Percentiles rank a stretch among this genome's conserved stretches.
Conservation (phyloP, 2,797 vertebrate genomes). For the Pyrocephalus nanus region DNA sequence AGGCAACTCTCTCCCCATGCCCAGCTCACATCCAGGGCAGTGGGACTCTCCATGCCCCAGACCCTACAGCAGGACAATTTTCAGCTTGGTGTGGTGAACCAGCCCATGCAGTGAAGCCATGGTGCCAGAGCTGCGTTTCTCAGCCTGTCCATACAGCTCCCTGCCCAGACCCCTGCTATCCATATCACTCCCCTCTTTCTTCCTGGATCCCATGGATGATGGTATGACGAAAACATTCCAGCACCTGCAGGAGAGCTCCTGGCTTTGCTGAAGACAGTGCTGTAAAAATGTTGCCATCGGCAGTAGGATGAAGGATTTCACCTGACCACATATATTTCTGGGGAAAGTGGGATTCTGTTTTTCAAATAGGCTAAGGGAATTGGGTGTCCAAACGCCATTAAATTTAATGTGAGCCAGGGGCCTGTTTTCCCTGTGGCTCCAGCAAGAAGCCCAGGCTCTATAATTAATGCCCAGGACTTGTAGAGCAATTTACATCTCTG, state of each 20-base stretch:
- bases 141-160: background rate
- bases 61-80: background rate
- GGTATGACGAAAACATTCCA: background rate
- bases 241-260: background rate
- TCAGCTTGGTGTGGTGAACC: background rate
- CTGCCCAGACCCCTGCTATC: background rate
- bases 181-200: accelerated
- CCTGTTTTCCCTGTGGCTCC: background rate
- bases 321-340: background rate
- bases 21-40: background rate
- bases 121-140: background rate
- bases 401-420: conserved; percentile 39
- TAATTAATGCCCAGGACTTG: conserved; percentile 46
- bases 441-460: background rate
- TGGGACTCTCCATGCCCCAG: accelerated
- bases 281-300: background rate
- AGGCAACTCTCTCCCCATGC: background rate
- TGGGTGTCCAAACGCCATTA: conserved; percentile 58
- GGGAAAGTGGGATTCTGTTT: conserved; percentile 22
- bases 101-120: accelerated
- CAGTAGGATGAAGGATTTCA: background rate
- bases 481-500: conserved; percentile 45
- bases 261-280: background rate
- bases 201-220: accelerated
- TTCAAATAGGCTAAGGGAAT: conserved; percentile 64